Evolutionary conservation across 1,140 invertebrate species (phyloP), one percentile per base, ranked within the genome.

Genomic region (Drosophila bocki): DNA sequence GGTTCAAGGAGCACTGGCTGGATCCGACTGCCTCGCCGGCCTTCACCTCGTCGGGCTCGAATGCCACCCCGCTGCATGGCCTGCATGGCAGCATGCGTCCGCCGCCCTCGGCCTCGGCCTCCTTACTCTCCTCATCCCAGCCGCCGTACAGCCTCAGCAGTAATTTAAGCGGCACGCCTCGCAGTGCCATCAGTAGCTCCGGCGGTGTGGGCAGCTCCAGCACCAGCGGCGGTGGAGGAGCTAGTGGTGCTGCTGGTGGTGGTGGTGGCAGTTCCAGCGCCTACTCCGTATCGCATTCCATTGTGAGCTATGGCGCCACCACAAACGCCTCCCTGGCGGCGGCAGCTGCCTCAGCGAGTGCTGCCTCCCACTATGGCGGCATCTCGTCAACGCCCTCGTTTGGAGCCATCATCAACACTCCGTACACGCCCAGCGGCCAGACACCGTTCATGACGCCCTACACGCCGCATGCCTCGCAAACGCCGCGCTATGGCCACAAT

Each of bases 1-100:
- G 98, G 98, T 99, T 99, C 93, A 99, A 99, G 92, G 97, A 98
- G 93, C 98, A 99, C 91, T 99, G 98, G 94, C 94, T 97, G 54
- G 98, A 99, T 88, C 96, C 98, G 0, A 95, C 97, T 53, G 97
- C 97, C 12, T 97, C 97, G 15, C 97, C 97, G 94, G 72, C 56
- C 7, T 93, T 94, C 0, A 94, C 96, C 65, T 96, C 96, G 11
- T 64, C 68, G 19, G 95, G 96, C 0, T 96, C 95, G 80, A 95
- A 94, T 57, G 95, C 96, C n/a, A 85, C 81, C 42, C 80, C 64
- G 0, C 15, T 70, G 51, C 64, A 72, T n/a, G 26, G 39, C 17
- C 50, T 54, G 15, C 47, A 39, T n/a, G n/a, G n/a, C 35, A 56
- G 53, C 1, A 63, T 85, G 82, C 78, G 79, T 3, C 82, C 82